phyloP scores from a whole-genome alignment of 2,797 vertebrate species.

The Clamator glandarius region DNA sequence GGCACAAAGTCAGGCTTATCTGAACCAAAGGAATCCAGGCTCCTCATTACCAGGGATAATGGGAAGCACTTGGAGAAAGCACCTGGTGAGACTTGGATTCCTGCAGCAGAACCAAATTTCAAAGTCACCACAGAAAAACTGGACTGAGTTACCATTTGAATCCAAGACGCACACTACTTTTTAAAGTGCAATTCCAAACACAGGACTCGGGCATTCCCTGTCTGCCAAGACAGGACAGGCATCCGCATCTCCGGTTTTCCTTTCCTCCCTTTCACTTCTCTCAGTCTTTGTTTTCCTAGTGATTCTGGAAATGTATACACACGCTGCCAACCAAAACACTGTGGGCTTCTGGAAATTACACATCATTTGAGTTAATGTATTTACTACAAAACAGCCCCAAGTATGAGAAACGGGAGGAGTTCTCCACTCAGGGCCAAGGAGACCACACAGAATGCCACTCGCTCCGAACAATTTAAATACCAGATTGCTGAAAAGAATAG shows the following conservation, averaged over 20 bases:
- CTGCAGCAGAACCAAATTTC: neutral
- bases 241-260: neutral
- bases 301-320: neutral
- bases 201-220: neutral
- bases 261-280: neutral
- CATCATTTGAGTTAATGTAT: neutral
- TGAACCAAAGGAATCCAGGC: neutral
- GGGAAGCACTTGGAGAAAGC: neutral
- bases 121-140: neutral
- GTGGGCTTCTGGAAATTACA: neutral
- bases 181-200: neutral
- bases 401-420: neutral
- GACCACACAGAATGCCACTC: neutral
- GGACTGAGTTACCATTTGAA: neutral
- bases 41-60: neutral
- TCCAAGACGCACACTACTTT: fast-evolving
- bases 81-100: neutral
- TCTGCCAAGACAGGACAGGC: neutral
- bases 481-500: neutral
- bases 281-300: neutral
- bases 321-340: neutral
- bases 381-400: neutral
- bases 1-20: neutral
- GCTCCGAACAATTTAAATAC: neutral
- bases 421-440: neutral